These are phyloP conservation scores for Dusona sp. DNA, from an alignment of 2,888 invertebrate species.

Conservation along the genomic window DNA sequence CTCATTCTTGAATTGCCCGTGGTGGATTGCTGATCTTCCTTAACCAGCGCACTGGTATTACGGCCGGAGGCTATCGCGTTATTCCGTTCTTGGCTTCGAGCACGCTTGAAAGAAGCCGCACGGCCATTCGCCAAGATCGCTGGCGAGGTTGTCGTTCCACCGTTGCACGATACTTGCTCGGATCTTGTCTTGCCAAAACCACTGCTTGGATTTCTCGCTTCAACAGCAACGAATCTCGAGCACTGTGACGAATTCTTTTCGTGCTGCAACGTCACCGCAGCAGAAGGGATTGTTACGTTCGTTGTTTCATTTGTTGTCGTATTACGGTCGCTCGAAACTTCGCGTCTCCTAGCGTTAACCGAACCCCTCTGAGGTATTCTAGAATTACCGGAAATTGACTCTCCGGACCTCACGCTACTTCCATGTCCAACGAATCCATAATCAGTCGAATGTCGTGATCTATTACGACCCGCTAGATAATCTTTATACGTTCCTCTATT, in stretches of 20 bases:
- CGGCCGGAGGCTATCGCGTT: slow-evolving; percentile 50
- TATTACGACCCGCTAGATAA: slow-evolving; percentile 60
- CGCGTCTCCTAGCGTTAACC: slow-evolving; percentile 30
- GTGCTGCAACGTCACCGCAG: slow-evolving; percentile 38
- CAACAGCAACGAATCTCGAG: slow-evolving; percentile 33
- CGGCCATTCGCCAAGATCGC: slow-evolving; percentile 69
- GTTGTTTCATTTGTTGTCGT: slow-evolving; percentile 13
- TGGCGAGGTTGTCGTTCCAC: slow-evolving; percentile 42
- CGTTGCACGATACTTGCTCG: slow-evolving; percentile 62
- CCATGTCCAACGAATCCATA: slow-evolving; percentile 73
- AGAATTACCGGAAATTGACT: slow-evolving; percentile 71
- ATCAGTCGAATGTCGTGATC: slow-evolving; percentile 72
- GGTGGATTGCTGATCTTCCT: slow-evolving; percentile 60
- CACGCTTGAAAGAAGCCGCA: slow-evolving; percentile 76
- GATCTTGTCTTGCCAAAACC: slow-evolving; percentile 70
- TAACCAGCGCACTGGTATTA: slow-evolving; percentile 42
- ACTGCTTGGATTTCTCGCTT: slow-evolving; percentile 39
- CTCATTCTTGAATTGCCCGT: slow-evolving; percentile 73
- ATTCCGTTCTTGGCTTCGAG: slow-evolving; percentile 73
- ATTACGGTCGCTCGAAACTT: slow-evolving; percentile 39
- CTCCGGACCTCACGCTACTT: slow-evolving; percentile 67
- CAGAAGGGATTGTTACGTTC: neutral
- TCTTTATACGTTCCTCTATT: slow-evolving; percentile 76
- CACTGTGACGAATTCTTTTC: slow-evolving; percentile 46
- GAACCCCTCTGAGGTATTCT: slow-evolving; percentile 77